Evolutionary conservation across 2,888 invertebrate species (phyloP), one percentile per base, ranked within the genome.

Genomic region (Eupithecia tripunctaria): DNA sequence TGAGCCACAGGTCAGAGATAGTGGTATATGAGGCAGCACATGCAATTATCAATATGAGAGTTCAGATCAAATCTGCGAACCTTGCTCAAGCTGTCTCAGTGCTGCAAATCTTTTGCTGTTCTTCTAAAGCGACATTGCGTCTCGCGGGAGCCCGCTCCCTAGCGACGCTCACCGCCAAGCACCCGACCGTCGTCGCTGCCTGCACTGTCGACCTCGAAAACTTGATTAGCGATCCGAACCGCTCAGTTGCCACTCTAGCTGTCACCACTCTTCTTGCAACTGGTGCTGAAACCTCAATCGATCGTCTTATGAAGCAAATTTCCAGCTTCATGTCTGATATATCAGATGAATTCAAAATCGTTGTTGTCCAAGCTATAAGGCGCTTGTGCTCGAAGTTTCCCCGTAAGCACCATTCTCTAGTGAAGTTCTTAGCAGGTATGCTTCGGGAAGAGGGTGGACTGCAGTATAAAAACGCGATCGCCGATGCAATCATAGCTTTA

Each of bases 11-110:
- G 94, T 98, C 98, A 51, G 99, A 99, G 94, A 99, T 99, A 97
- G 99, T 99, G 0, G 98, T 99, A 32, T 99, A 99, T 86, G 99
- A 99, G 94, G 99, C 99, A 0, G 99, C 99, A 0, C 98, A 99
- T 86, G 99, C 99, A 4, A 97, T 99, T 80, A 99, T 99, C 0
- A 98, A 98, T 89, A 94, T 99, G 70, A 92, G 96, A 71, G 98
- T 98, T 63, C 97, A 98, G 1, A 96, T 97, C 1, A 95, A 98
- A 72, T 99, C 36, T 6, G 64, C 25, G 21, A 38, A 99, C 84
- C 94, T 99, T 6, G 97, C 98, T 3, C 98, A 99, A 1, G 99
- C 99, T 2, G 98, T 99, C 25, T 98, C 98, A 67, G 99, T 99
- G 0, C 94, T 99, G n/a, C 99, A 99, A 89, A 93, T 99, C 60